phyloP scores from a whole-genome alignment of 1,140 invertebrate species.

The Monomorium pharaonis region DNA sequence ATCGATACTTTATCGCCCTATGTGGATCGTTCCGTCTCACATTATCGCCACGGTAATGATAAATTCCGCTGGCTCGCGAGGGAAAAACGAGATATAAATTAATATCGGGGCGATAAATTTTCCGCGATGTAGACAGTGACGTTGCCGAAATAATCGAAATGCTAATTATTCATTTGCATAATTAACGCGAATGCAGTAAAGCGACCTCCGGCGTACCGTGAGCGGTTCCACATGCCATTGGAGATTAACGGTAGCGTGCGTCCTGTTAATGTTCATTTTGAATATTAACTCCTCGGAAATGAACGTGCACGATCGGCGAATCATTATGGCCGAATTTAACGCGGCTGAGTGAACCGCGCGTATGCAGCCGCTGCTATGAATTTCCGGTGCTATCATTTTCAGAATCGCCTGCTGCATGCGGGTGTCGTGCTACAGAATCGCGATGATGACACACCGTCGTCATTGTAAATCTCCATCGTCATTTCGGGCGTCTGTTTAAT shows the following conservation, averaged over 20 bases:
- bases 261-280: constrained; percentile 78
- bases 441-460: neutral
- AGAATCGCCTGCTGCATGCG: constrained; percentile 41
- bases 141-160: constrained; percentile 82
- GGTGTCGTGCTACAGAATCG: constrained; percentile 18
- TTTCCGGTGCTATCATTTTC: constrained; percentile 61
- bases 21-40: neutral
- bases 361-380: constrained; percentile 45
- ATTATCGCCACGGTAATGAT: constrained; percentile 18
- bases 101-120: constrained; percentile 54
- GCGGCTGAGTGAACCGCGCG: constrained; percentile 45
- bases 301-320: constrained; percentile 60
- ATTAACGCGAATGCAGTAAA: constrained; percentile 80
- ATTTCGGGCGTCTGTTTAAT: constrained; percentile 39
- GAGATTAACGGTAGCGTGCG: constrained; percentile 79
- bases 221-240: constrained; percentile 70
- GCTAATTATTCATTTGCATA: constrained; percentile 83
- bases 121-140: constrained; percentile 46
- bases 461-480: constrained; percentile 23
- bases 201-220: constrained; percentile 66
- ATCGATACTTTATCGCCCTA: constrained; percentile 40
- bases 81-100: constrained; percentile 56
- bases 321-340: constrained; percentile 65
- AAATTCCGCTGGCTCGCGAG: constrained; percentile 1
- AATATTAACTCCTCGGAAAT: constrained; percentile 79